Conservation (phyloP, 2,113 vertebrate species). For the Ancistrus triradiatus region DNA sequence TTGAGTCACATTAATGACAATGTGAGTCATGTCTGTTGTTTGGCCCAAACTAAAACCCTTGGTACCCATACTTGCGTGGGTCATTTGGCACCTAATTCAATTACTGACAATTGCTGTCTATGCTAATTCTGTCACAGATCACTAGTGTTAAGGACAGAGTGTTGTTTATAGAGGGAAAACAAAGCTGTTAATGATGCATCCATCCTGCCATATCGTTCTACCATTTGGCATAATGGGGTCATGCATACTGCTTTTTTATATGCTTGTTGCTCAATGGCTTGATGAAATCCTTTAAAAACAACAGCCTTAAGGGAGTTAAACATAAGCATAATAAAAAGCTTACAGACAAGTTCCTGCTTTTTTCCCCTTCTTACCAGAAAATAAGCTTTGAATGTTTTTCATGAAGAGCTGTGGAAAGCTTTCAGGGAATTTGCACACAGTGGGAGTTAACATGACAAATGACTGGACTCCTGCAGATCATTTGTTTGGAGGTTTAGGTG, state of each 20-base stretch:
- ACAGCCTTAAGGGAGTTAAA: not conserved
- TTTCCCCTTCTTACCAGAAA: not conserved
- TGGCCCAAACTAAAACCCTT: slow-evolving; percentile 10
- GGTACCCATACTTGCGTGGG: slow-evolving; percentile 26
- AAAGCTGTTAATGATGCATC: slow-evolving; percentile 20
- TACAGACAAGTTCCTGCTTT: slow-evolving; percentile 11
- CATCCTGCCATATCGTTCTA: slow-evolving; percentile 19
- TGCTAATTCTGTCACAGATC: slow-evolving; percentile 45
- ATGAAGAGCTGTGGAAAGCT: slow-evolving; percentile 25
- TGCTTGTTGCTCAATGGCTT: slow-evolving; percentile 2
- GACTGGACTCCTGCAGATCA: slow-evolving; percentile 28
- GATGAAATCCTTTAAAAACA: slow-evolving; percentile 12
- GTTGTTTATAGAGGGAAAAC: slow-evolving; percentile 34
- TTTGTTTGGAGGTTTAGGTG: slow-evolving; percentile 29
- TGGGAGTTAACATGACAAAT: slow-evolving; percentile 11
- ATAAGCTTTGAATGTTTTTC: slow-evolving; percentile 18
- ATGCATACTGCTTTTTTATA: slow-evolving; percentile 11
- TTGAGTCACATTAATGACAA: not conserved
- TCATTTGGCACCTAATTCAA: slow-evolving; percentile 41
- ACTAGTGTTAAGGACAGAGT: slow-evolving; percentile 40
- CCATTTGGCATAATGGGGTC: slow-evolving; percentile 27
- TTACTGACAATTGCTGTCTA: slow-evolving; percentile 33
- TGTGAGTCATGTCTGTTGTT: slow-evolving; percentile 15
- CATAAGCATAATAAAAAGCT: slow-evolving; percentile 3
- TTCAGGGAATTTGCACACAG: slow-evolving; percentile 28